phyloP scores from a whole-genome alignment of 2,888 invertebrate genomes.

The Cheilosia grossa region DNA sequence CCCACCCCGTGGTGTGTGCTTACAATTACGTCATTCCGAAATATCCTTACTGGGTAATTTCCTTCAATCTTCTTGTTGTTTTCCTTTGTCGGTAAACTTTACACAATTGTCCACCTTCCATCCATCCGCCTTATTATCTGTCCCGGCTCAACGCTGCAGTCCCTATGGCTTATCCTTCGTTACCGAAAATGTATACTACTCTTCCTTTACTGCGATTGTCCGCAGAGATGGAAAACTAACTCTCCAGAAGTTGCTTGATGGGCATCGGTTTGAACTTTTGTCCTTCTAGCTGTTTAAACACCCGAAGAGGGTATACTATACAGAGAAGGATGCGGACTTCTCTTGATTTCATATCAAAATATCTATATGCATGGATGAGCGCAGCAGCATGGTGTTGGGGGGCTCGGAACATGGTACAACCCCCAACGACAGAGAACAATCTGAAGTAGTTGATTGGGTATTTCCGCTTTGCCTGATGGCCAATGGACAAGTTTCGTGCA shows the following conservation, averaged over 20 bases:
- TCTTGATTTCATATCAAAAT: slow-evolving; percentile 27
- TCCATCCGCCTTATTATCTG: slow-evolving; percentile 48
- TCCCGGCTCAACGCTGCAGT: slow-evolving; percentile 1
- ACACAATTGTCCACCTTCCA: slow-evolving; percentile 43
- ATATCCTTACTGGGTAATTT: slow-evolving; percentile 46
- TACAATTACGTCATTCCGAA: slow-evolving; percentile 58
- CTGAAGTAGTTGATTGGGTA: slow-evolving; percentile 61
- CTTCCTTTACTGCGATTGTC: slow-evolving; percentile 54
- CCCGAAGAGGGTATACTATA: not conserved
- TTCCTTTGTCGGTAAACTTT: slow-evolving; percentile 47
- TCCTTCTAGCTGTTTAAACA: slow-evolving; percentile 50
- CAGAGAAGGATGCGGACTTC: not conserved
- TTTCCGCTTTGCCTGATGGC: slow-evolving; percentile 50
- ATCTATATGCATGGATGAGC: slow-evolving; percentile 1
- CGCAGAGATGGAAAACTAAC: slow-evolving; percentile 53
- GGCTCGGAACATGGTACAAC: not conserved
- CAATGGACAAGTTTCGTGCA: slow-evolving; percentile 52
- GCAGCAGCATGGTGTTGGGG: no score
- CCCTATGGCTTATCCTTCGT: slow-evolving; percentile 39
- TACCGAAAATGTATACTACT: slow-evolving; percentile 50
- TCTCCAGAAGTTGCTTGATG: slow-evolving; percentile 45
- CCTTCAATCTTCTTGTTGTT: slow-evolving; percentile 12
- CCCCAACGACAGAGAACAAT: slow-evolving; percentile 22
- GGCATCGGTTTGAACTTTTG: slow-evolving; percentile 57
- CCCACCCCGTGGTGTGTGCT: slow-evolving; percentile 5